phyloP scores from a whole-genome alignment of 2,797 vertebrate genomes.

The Pyrocephalus nanus region DNA sequence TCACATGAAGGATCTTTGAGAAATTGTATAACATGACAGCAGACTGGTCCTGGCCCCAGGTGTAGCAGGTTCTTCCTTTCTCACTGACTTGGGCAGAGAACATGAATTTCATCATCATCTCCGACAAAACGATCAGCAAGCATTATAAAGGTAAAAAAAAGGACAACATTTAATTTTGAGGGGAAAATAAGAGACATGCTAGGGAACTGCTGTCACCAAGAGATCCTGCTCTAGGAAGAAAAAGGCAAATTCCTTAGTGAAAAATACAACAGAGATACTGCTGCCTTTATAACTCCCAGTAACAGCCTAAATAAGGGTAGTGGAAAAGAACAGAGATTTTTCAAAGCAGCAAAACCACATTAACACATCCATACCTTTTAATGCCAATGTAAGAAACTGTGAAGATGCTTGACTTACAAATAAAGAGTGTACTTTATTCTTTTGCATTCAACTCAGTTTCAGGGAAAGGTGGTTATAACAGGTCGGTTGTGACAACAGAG shows the following conservation, averaged over 20 bases:
- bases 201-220: neutral
- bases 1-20: neutral
- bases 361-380: neutral
- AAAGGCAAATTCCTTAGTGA: neutral
- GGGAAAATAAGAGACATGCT: neutral
- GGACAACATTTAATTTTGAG: neutral
- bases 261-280: neutral
- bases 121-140: neutral
- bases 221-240: neutral
- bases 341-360: neutral
- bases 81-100: neutral
- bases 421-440: neutral
- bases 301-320: neutral
- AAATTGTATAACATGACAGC: neutral
- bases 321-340: neutral
- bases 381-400: neutral
- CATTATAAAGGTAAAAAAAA: neutral
- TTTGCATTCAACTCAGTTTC: neutral
- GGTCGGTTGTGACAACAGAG: neutral
- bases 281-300: neutral
- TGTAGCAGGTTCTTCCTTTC: neutral
- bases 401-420: neutral
- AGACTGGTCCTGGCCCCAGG: constrained; percentile 14
- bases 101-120: neutral
- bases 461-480: neutral